Conservation (phyloP, 2,797 vertebrate genomes). For the Cyclopterus lumpus region DNA sequence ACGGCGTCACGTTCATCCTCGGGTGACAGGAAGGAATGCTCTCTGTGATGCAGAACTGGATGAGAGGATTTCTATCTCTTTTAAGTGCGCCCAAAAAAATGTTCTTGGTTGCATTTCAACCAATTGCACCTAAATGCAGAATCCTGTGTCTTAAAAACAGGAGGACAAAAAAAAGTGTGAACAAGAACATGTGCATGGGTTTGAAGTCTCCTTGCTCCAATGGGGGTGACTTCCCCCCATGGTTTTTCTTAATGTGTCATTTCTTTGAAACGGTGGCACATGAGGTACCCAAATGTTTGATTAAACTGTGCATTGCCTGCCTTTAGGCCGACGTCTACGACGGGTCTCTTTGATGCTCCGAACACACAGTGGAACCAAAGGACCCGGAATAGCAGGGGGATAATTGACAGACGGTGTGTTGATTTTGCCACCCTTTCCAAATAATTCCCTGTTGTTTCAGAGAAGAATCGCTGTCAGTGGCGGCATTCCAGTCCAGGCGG, state of each 20-base stretch:
- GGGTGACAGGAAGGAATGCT: neutral
- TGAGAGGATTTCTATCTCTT: constrained; percentile 19
- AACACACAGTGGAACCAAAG: constrained; percentile 66
- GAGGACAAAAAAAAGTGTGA: constrained; percentile 1
- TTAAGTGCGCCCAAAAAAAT: constrained; percentile 36
- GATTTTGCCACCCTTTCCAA: constrained; percentile 73
- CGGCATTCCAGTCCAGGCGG: constrained; percentile 71
- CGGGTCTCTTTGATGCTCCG: constrained; percentile 70
- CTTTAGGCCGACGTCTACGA: constrained; percentile 55
- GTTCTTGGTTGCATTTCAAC: constrained; percentile 50
- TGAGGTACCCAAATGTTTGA: constrained; percentile 75
- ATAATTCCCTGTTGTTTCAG: constrained; percentile 76
- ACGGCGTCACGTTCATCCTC: neutral
- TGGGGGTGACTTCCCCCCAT: constrained; percentile 45
- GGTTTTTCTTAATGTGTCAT: constrained; percentile 65
- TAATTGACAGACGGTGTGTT: constrained; percentile 76
- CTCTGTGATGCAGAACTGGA: constrained; percentile 14
- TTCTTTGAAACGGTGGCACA: constrained; percentile 73
- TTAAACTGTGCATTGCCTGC: constrained; percentile 66
- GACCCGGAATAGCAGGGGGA: constrained; percentile 72
- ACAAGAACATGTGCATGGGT: constrained; percentile 35
- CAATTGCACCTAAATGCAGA: constrained; percentile 38
- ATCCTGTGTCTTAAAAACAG: constrained; percentile 2
- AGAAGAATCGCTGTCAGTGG: constrained; percentile 62
- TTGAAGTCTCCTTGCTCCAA: constrained; percentile 51